Evolutionary conservation across 2,113 vertebrate species (phyloP).

Genomic region (Tilapia sparmanii): DNA sequence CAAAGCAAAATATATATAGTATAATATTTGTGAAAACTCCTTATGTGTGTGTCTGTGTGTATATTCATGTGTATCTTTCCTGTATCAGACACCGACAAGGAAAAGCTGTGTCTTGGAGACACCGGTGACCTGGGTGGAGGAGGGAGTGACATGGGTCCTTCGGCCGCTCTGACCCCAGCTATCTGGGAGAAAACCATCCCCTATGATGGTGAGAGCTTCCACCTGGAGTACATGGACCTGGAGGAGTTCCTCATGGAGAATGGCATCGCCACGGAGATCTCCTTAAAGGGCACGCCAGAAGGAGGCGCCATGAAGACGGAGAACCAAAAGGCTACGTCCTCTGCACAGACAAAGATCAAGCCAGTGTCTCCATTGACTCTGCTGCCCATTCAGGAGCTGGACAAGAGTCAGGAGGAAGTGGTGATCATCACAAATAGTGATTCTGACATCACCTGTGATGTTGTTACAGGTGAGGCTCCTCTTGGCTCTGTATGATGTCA

Average conservation of each 20-base stretch:
- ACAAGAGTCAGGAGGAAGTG: conserved; percentile 54
- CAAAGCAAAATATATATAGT: neutral
- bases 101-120: conserved; percentile 53
- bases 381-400: conserved; percentile 59
- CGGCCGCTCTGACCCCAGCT: conserved; percentile 89
- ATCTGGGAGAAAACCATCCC: conserved; percentile 97
- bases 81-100: conserved; percentile 68
- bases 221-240: conserved; percentile 97
- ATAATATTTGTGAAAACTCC: neutral
- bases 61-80: neutral
- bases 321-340: neutral
- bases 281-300: conserved; percentile 9
- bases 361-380: conserved; percentile 9
- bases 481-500: neutral
- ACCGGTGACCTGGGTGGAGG: conserved; percentile 21
- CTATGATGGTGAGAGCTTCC: conserved; percentile 90
- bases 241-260: conserved; percentile 97
- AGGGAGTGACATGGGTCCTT: conserved; percentile 74
- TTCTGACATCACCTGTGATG: conserved; percentile 30
- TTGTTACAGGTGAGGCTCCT: conserved; percentile 44
- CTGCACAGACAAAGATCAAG: neutral
- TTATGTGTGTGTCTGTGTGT: neutral
- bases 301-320: neutral
- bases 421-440: conserved; percentile 39
- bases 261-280: conserved; percentile 74